Conservation (phyloP, 2,113 vertebrate species). For the Indicator indicator region DNA sequence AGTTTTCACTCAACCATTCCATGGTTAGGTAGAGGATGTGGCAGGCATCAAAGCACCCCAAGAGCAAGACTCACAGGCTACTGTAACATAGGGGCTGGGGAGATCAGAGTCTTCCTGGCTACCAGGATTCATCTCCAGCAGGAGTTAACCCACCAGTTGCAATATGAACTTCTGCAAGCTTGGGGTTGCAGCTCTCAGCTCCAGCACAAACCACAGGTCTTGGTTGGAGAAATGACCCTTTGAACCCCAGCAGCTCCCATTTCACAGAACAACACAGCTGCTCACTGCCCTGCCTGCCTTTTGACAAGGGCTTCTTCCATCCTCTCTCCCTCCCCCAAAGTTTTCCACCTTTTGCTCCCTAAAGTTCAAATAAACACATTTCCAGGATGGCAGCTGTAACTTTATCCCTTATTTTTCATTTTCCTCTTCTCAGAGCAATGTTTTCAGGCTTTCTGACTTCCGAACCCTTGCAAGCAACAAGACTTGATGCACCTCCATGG, state of each 20-base stretch:
- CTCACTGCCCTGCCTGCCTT: background rate
- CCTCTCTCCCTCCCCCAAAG: background rate
- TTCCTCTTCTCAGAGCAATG: background rate
- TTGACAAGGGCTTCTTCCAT: background rate
- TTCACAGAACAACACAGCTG: conserved; percentile 18
- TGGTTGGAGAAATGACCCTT: background rate
- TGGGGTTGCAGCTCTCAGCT: background rate
- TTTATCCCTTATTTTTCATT: background rate
- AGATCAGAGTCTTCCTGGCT: background rate
- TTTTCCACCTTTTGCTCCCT: background rate
- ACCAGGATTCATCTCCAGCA: background rate
- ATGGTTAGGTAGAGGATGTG: accelerated
- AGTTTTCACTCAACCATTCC: accelerated
- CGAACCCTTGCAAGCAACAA: background rate
- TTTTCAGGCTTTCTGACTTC: background rate
- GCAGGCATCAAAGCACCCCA: accelerated
- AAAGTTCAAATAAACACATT: background rate
- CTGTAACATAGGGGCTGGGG: background rate
- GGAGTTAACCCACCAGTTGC: background rate
- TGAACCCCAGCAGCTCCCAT: conserved; percentile 24
- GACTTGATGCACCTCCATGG: background rate
- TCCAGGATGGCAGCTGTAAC: background rate
- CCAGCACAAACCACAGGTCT: background rate
- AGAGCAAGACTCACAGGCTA: accelerated
- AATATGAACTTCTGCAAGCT: background rate